Evolutionary conservation across 1,140 invertebrate species (phyloP).

Genomic region (Oscheius sp.): DNA sequence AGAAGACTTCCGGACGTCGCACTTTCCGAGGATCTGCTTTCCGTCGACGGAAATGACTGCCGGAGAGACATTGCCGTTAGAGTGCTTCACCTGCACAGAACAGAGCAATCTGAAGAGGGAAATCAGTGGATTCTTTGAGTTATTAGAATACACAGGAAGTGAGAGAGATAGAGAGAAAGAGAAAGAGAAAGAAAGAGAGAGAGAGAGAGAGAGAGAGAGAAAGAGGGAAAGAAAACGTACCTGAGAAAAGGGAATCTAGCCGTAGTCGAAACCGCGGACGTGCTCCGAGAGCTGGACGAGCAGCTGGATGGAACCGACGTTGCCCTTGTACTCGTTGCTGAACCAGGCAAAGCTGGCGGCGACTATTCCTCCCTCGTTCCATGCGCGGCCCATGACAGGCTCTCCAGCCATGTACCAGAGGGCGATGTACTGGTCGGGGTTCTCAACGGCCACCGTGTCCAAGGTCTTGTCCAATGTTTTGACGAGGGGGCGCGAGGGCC

Average conservation of each 20-base stretch:
- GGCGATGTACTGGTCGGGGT: slow-evolving; percentile 48
- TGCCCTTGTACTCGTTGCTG: slow-evolving; percentile 36
- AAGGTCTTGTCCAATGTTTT: slow-evolving; percentile 40
- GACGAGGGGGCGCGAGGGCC: slow-evolving; percentile 25
- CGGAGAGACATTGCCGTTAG: no score
- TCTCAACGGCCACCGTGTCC: slow-evolving; percentile 39
- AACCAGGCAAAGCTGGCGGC: slow-evolving; percentile 38
- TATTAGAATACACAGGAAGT: no score
- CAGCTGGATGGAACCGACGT: slow-evolving; percentile 34
- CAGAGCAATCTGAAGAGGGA: no score
- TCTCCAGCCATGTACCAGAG: slow-evolving; percentile 49
- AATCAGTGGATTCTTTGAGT: no score
- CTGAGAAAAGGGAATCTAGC: neutral
- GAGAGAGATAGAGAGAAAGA: no score
- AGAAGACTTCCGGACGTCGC: no score
- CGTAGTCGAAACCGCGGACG: slow-evolving; percentile 1
- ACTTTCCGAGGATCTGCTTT: no score
- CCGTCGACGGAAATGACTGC: no score
- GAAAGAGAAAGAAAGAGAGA: neutral
- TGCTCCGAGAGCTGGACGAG: slow-evolving; percentile 22
- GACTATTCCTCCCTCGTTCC: slow-evolving; percentile 47
- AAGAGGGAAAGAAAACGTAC: no score
- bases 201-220: no score
- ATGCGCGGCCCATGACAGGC: slow-evolving; percentile 51
- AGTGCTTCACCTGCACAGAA: no score